Percentiles rank a stretch among this genome's conserved stretches.
Evolutionary conservation across 1,140 invertebrate species (phyloP).

Genomic region (Pantala flavescens): DNA sequence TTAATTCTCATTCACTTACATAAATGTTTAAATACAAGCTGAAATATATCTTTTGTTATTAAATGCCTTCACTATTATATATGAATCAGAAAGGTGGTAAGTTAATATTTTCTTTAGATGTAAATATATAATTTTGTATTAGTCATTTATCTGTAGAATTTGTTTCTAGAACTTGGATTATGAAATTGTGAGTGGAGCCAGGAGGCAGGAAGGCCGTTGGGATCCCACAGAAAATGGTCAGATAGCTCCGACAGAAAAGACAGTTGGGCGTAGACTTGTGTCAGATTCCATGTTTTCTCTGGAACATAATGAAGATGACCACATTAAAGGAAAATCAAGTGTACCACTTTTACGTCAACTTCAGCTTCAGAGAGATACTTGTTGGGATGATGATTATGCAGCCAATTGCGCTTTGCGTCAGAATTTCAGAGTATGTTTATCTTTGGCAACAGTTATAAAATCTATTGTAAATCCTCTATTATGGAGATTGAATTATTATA

Average conservation of each 20-base stretch:
- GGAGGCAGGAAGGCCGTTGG: conserved; percentile 95
- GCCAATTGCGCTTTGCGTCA: conserved; percentile 73
- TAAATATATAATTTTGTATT: neutral
- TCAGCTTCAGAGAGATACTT: conserved; percentile 61
- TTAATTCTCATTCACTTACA: too few species aligned
- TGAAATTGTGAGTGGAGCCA: conserved; percentile 85
- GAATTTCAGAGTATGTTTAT: conserved; percentile 52
- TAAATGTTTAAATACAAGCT: too few species aligned
- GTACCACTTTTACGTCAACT: conserved; percentile 61
- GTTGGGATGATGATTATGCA: conserved; percentile 83
- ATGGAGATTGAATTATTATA: too few species aligned
- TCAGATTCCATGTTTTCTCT: conserved; percentile 95
- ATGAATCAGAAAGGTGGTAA: too few species aligned
- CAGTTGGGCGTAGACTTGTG: conserved; percentile 72
- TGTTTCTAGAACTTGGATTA: conserved; percentile 82
- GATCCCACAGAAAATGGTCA: conserved; percentile 95
- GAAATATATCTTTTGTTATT: too few species aligned
- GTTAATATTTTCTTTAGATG: too few species aligned
- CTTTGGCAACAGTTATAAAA: too few species aligned
- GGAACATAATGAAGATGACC: conserved; percentile 81
- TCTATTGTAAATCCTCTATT: too few species aligned
- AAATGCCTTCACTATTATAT: too few species aligned
- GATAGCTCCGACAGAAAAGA: conserved; percentile 80
- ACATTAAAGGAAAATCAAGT: conserved; percentile 53
- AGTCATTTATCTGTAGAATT: neutral